phyloP scores from a whole-genome alignment of 2,113 vertebrate genomes.

The Poicephalus gulielmi region DNA sequence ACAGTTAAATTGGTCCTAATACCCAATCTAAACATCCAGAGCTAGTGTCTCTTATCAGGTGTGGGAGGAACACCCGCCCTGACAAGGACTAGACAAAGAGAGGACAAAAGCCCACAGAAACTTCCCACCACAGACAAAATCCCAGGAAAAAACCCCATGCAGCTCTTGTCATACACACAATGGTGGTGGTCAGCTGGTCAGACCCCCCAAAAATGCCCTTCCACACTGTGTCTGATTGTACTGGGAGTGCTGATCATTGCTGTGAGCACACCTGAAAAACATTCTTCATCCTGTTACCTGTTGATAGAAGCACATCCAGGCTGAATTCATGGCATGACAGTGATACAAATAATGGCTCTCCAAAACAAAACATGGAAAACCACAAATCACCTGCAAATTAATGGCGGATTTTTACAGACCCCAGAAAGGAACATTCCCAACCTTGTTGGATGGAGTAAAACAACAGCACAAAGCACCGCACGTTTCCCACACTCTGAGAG shows the following conservation, averaged over 20 bases:
- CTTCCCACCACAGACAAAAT: background rate
- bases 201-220: background rate
- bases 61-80: background rate
- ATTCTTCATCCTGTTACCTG: background rate
- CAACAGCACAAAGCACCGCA: background rate
- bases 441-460: background rate
- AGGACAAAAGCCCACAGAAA: background rate
- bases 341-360: background rate
- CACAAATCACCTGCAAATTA: background rate
- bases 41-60: background rate
- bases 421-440: background rate
- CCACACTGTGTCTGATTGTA: background rate
- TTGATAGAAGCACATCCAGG: background rate
- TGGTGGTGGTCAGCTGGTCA: background rate
- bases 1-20: background rate
- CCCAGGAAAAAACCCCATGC: background rate
- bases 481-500: accelerated
- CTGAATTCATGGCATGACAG: background rate
- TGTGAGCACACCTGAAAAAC: background rate
- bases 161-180: background rate
- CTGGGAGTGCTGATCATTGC: background rate
- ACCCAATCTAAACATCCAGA: background rate
- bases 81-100: background rate
- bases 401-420: background rate
- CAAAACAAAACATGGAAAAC: background rate